Evolutionary conservation across 1,140 invertebrate genomes (phyloP), one percentile per base, ranked within the genome.

Genomic region (Spodoptera litura): DNA sequence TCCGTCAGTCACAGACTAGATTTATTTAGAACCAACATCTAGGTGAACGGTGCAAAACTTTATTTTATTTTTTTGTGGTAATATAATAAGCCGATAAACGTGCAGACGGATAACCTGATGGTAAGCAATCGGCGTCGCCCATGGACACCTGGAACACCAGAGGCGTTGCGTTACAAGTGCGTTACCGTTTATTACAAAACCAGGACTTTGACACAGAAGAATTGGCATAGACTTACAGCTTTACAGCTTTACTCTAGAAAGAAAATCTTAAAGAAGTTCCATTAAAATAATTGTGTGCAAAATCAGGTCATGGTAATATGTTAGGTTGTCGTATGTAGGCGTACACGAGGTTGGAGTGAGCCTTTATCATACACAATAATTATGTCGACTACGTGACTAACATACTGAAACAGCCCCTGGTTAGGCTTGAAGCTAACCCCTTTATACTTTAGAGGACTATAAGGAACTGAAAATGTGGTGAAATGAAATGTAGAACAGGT

Each of bases 221-320:
- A 20, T 20, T 38, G 61, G 15, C n/a, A 12, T 10, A 31, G 25
- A 31, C 25, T 10, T 11, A 12, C 56, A 12, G n/a, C n/a, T 1
- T 20, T 20, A 20, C 20, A 20, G 20, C 20, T 20, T 13, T 59
- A 20, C 20, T 10, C 38, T 44, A 8, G 4, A 44, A 44, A 20
- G n/a, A 38, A 15, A n/a, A 35, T 9, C 12, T 62, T 38, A 3
- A 35, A n/a, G 13, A 62, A 62, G 38, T 62, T 62, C 13, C 8
- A 38, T 62, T 62, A 62, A 38, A 62, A 15, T 15, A 15, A 62
- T 38, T 2, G 31, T 44, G 38, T 44, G 13, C 59, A 15, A 44
- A 62, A 62, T 62, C 59, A 62, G 59, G 59, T 62, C 59, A 62
- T 62, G 59, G 35, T 62, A 15, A 8, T 62, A 15, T 62, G 27